Evolutionary conservation across 2,113 vertebrate species (phyloP), one percentile per base, ranked within the genome.

Genomic region (Channa argus): DNA sequence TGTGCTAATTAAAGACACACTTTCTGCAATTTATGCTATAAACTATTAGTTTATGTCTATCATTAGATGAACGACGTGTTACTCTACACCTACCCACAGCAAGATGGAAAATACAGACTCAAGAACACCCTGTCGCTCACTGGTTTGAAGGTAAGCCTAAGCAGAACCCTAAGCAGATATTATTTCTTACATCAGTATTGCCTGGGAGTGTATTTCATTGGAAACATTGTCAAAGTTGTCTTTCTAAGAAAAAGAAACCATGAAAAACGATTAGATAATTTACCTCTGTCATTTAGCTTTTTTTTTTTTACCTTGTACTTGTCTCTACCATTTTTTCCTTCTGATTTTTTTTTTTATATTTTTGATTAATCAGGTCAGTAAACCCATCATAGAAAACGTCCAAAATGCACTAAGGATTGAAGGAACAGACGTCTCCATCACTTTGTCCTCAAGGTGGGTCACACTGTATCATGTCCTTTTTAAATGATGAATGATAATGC

Each of bases 61-160:
- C 86, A 47, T 74, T 80, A 99, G 98, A 99, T 99, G 97, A 99
- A 96, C 9, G 98, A 99, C 12, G 89, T 98, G 70, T 93, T 99
- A 77, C 94, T 99, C 24, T 99, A 99, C 88, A 99, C 98, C 0
- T 97, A 95, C 79, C 98, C 98, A 58, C 96, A 98, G 92, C 98
- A 98, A 89, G 96, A 97, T 8, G 97, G 98, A 37, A 99, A 97
- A 89, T 99, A 99, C 90, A 93, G 92, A 73, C 93, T 99, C 85
- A 99, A 96, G 90, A 97, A 95, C 69, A 95, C 95, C 0, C 93
- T 99, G 73, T 71, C 92, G 0, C 93, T 99, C 56, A 94, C 95
- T 73, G 94, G 92, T 63, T 94, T 99, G 93, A 97, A 97, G 97
- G 98, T 98, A 90, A 67, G 78, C 12, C 34, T 24, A n/a, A n/a